Evolutionary conservation across 2,888 invertebrate genomes (phyloP), one percentile per base, ranked within the genome.

Genomic region (Lobophora halterata): DNA sequence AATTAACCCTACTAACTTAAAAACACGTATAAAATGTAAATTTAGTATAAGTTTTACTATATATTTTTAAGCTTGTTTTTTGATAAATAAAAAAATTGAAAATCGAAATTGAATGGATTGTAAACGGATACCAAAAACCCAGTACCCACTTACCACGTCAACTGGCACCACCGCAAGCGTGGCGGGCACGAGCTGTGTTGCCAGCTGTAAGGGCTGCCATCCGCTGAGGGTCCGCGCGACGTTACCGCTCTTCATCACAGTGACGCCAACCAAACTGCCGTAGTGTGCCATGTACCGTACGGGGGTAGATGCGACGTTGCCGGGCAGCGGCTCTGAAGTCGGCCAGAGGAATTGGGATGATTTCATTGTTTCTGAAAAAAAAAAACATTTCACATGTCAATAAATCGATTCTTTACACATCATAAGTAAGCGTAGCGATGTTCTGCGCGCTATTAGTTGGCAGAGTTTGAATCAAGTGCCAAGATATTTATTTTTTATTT

Each of bases 161-260:
- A 93, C 89, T 0, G 94, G 94, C 35, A 95, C 77, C 11, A 94
- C 83, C 0, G 95, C 94, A 13, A 96, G 87, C 0, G 95, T 93
- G 0, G 96, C 94, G 0, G 97, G 97, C 49, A 96, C 93, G n/a
- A 97, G 75, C 79, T 97, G 96, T n/a, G 95, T 96, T 5, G 95
- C 93, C 38, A 97, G 87, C 40, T 96, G 91, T 37, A 97, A 75
- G 0, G 93, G 94, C 74, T 96, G 96, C 82, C 95, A 96, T 7
- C 94, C 94, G 64, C 94, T 94, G 49, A 92, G 89, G 2, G 82
- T 65, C 1, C 88, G 86, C 8, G 88, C 83, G 47, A 89, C 87
- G 41, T 79, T 79, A 38, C 90, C 91, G 7, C 89, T 89, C 53
- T 89, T 86, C 52, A 89, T 83, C 9, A 93, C 91, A 2, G 91